Evolutionary conservation across 1,140 invertebrate species (phyloP).

Genomic region (Hypothenemus hampei): DNA sequence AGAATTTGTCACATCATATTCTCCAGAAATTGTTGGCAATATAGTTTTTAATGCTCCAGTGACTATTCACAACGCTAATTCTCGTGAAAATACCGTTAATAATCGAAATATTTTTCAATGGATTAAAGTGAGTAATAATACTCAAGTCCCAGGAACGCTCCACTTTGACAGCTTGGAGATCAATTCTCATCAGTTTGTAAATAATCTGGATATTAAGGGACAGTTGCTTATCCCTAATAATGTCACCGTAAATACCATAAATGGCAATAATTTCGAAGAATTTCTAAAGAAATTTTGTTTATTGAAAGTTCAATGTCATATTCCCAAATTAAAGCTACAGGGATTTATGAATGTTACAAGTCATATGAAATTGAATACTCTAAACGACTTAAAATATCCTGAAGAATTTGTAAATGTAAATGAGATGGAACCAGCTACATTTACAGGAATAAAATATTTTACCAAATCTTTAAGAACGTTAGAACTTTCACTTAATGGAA

Average conservation of each 20-base stretch:
- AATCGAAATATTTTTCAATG: too few species aligned
- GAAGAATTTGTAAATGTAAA: conserved; percentile 44
- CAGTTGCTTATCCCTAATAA: conserved; percentile 38
- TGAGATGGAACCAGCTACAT: conserved; percentile 5
- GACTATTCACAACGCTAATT: too few species aligned
- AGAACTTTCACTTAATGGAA: background rate
- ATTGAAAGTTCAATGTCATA: conserved; percentile 38
- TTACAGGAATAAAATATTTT: background rate
- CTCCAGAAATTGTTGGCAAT: too few species aligned
- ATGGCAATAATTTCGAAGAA: conserved; percentile 37
- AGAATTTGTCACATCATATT: too few species aligned
- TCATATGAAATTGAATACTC: conserved; percentile 36
- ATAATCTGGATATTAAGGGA: too few species aligned
- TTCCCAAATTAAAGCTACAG: conserved; percentile 42
- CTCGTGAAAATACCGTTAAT: too few species aligned
- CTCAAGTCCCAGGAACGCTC: too few species aligned
- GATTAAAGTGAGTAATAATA: too few species aligned
- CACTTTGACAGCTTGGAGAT: too few species aligned
- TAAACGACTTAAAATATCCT: conserved; percentile 50
- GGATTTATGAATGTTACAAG: conserved; percentile 43
- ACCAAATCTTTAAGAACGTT: background rate
- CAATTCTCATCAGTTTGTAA: too few species aligned
- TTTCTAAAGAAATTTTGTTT: conserved; percentile 45
- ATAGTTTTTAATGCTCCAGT: too few species aligned
- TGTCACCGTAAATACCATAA: conserved; percentile 35